Evolutionary conservation across 2,888 invertebrate species (phyloP), one percentile per base, ranked within the genome.

Genomic region (Anthophora plumipes): DNA sequence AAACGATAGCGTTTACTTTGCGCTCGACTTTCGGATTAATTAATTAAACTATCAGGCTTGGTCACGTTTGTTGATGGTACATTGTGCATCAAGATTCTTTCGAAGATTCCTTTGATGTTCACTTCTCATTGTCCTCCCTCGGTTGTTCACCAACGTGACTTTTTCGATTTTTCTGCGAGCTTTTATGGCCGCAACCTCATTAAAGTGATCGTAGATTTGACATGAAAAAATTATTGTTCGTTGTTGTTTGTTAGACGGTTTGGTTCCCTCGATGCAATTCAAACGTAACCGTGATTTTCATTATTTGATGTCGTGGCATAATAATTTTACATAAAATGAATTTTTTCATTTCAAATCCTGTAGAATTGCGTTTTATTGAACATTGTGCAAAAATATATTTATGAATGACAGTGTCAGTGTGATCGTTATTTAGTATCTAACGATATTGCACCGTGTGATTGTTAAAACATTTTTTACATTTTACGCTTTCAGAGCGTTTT

Each of bases 1-100:
- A 39, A 31, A 25, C 25, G 22, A 25, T 6, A 1, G 68, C 50
- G 54, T 50, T 74, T 70, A 67, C 61, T 79, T 70, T 59, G 60
- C 41, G 41, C 12, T 48, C 52, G 52, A 75, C 69, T 79, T 79
- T 20, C n/a, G 61, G 31, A 63, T 70, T 79, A 81, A 79, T 79
- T 69, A 67, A 75, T 79, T 75, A 69, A 54, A 54, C n/a, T 14
- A 3, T 11, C 17, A 11, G 39, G 31, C 25, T 6, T 14, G 57
- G 52, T 14, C 61, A 43, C 57, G 41, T 31, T 43, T 55, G 50
- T 48, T 59, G 59, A 31, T 48, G 48, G 25, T 43, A 20, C 61
- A 25, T 5, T 5, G 66, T 0, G 20, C 17, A 50, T 37, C 52
- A 20, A 59, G 17, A 20, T 43, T 43, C 37, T 66, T 57, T 50